A percentile compares a stretch with the other conserved stretches of the same genome.
These are phyloP conservation scores for Brenthis daphne DNA, from an alignment of 2,888 invertebrate species.

Conservation along the genomic window DNA sequence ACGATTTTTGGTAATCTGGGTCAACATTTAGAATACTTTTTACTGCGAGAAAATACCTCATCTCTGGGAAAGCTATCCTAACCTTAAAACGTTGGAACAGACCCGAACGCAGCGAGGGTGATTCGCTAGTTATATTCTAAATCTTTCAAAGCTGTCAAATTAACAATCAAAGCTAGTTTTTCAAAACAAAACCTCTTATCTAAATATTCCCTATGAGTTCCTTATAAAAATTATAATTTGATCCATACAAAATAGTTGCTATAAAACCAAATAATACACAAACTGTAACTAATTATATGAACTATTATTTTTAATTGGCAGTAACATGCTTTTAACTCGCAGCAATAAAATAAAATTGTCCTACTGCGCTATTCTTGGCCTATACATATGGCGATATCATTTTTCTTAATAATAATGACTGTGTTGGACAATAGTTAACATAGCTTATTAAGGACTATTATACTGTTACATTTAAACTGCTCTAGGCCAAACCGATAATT, in stretches of 20 bases:
- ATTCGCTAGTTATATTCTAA: too few species aligned
- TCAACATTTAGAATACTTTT: too few species aligned
- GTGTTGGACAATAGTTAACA: slow-evolving; percentile 64
- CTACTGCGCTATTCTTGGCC: slow-evolving; percentile 28
- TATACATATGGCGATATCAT: slow-evolving; percentile 59
- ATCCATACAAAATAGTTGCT: background rate
- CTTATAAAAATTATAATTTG: too few species aligned
- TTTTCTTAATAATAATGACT: slow-evolving; percentile 49
- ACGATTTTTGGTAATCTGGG: too few species aligned
- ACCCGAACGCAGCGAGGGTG: too few species aligned
- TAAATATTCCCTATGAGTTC: too few species aligned
- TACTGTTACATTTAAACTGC: slow-evolving; percentile 71
- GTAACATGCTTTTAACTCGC: slow-evolving; percentile 15
- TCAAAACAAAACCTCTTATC: too few species aligned
- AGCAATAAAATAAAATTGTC: slow-evolving; percentile 26
- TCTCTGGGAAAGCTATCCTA: too few species aligned
- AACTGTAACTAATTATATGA: slow-evolving; percentile 9
- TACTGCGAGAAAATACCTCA: too few species aligned
- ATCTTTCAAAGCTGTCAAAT: too few species aligned
- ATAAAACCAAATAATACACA: slow-evolving; percentile 1
- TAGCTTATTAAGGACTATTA: slow-evolving; percentile 68
- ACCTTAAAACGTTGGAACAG: too few species aligned
- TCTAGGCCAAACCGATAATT: slow-evolving; percentile 75
- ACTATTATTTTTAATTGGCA: slow-evolving; percentile 10
- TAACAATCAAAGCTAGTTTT: too few species aligned